Evolutionary conservation across 1,140 invertebrate genomes (phyloP).

Genomic region (Callitettix versicolor): DNA sequence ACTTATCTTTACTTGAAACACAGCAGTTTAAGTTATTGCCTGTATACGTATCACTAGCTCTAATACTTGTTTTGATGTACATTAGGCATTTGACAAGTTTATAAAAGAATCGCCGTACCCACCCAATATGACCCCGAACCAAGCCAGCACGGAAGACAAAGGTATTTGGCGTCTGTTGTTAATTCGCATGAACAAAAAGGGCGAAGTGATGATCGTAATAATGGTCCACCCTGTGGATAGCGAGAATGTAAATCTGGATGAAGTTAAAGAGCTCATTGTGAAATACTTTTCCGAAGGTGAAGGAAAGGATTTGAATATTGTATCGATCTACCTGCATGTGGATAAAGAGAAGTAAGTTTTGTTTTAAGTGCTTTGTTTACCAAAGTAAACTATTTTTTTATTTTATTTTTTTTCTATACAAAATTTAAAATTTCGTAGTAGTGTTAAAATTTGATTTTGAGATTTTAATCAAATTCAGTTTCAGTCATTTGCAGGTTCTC

Average conservation of each 20-base stretch:
- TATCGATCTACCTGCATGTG: constrained; percentile 42
- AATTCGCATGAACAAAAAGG: constrained; percentile 1
- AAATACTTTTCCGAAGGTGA: constrained; percentile 26
- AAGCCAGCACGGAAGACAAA: neutral
- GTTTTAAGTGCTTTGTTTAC: too few species aligned
- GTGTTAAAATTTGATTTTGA: too few species aligned
- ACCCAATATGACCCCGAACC: neutral
- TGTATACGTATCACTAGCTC: too few species aligned
- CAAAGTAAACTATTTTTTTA: too few species aligned
- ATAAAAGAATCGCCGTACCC: constrained; percentile 2
- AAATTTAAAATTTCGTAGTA: too few species aligned
- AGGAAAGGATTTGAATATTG: constrained; percentile 32
- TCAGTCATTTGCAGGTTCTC: too few species aligned
- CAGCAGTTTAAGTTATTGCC: too few species aligned
- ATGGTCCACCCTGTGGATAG: neutral
- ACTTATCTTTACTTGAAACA: too few species aligned
- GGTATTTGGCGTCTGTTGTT: constrained; percentile 2
- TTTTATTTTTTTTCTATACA: too few species aligned
- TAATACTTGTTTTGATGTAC: neutral
- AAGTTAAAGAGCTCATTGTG: constrained; percentile 5
- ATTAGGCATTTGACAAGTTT: constrained; percentile 12
- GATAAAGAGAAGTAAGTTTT: constrained; percentile 27
- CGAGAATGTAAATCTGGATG: neutral
- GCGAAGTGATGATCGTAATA: constrained; percentile 7
- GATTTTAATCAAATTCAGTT: too few species aligned